Evolutionary conservation across 2,888 invertebrate genomes (phyloP).

Genomic region (Drosophila nr. medialis): DNA sequence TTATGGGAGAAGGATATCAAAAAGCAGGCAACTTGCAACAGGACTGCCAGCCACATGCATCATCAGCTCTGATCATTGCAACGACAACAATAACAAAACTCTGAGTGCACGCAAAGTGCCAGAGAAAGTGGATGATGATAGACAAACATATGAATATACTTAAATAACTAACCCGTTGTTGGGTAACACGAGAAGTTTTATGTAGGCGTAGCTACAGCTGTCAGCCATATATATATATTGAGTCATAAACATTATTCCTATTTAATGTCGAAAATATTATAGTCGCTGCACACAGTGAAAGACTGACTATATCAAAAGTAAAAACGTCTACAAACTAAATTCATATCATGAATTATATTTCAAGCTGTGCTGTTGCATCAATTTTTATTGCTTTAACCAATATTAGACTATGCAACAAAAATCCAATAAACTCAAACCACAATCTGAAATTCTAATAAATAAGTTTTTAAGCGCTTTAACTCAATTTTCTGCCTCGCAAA

Average conservation of each 20-base stretch:
- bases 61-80: constrained; percentile 32
- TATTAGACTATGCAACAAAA: background rate
- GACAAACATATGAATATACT: background rate
- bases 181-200: constrained; percentile 42
- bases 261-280: background rate
- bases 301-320: background rate
- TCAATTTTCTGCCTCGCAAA: constrained; percentile 1
- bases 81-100: constrained; percentile 10
- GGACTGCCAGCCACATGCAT: constrained; percentile 20
- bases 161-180: constrained; percentile 40
- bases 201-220: constrained; percentile 23
- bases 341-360: background rate
- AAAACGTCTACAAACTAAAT: background rate
- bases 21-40: constrained; percentile 35
- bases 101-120: constrained; percentile 42
- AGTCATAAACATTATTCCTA: background rate
- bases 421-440: background rate
- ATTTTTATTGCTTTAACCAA: background rate
- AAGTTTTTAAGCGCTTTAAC: background rate
- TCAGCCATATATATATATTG: background rate
- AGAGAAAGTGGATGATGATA: constrained; percentile 22
- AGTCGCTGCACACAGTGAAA: background rate
- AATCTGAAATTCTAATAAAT: background rate
- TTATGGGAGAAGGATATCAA: constrained; percentile 75
- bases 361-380: too few relatives aligned